These are phyloP conservation scores for Clanis bilineata DNA, from an alignment of 2,888 invertebrate genomes.

Conservation along the genomic window DNA sequence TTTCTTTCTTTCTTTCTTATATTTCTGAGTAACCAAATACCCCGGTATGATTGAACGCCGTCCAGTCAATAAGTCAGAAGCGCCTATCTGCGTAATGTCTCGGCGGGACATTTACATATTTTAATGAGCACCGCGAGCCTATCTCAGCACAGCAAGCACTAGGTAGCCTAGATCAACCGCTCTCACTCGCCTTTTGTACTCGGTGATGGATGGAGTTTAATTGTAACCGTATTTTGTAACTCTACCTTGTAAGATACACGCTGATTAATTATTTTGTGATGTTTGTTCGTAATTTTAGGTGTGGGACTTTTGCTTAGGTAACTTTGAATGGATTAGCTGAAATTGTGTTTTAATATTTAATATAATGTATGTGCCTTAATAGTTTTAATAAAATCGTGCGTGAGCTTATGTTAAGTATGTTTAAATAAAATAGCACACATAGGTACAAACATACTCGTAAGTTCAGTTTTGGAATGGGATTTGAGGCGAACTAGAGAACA, in stretches of 20 bases:
- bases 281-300: neutral
- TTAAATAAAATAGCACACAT: too few species aligned
- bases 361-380: too few species aligned
- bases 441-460: too few species aligned
- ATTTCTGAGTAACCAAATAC: neutral
- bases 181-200: conserved; percentile 20
- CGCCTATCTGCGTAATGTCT: conserved; percentile 82
- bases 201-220: conserved; percentile 18
- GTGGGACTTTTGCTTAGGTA: neutral
- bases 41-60: conserved; percentile 27
- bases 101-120: conserved; percentile 77
- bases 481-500: too few species aligned
- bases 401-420: too few species aligned
- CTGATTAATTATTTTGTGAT: neutral
- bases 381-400: too few species aligned
- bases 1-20: too few species aligned
- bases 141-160: conserved; percentile 47
- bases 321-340: neutral
- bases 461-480: too few species aligned
- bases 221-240: conserved; percentile 12
- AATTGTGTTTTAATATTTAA: too few species aligned
- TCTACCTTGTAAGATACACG: neutral
- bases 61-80: conserved; percentile 44
- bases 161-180: conserved; percentile 16
- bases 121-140: conserved; percentile 76